Evolutionary conservation across 2,797 vertebrate genomes (phyloP).

Genomic region (Pampus argenteus): DNA sequence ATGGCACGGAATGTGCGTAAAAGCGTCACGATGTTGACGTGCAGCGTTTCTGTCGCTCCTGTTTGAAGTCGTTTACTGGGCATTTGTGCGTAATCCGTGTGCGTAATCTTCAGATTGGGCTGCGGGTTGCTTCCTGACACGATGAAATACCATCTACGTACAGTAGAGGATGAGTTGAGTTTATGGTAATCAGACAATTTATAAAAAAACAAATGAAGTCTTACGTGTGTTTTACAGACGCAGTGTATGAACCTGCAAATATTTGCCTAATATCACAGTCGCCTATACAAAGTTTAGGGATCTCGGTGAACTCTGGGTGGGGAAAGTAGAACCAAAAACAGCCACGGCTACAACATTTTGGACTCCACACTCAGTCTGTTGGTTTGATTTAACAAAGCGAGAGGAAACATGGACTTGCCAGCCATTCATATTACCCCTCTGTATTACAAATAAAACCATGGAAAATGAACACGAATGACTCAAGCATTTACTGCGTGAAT

Average conservation of each 20-base stretch:
- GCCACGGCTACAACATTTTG: not conserved
- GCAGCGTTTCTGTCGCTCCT: not conserved
- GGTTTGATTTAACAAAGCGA: slow-evolving; percentile 41
- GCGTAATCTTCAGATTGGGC: not conserved
- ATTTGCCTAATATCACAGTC: too few species aligned
- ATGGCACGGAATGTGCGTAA: slow-evolving; percentile 34
- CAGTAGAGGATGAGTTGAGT: not conserved
- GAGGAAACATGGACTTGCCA: slow-evolving; percentile 5
- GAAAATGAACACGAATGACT: not conserved
- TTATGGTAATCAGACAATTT: not conserved
- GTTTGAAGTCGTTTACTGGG: slow-evolving; percentile 9
- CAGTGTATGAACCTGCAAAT: not conserved
- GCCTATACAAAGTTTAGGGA: too few species aligned
- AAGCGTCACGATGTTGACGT: slow-evolving; percentile 19
- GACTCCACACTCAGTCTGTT: slow-evolving; percentile 19
- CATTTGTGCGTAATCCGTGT: slow-evolving; percentile 16
- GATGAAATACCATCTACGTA: not conserved
- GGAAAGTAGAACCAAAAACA: not conserved
- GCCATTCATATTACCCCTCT: slow-evolving; percentile 5
- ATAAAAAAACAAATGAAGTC: not conserved
- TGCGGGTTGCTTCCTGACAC: not conserved
- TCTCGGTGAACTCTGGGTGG: too few species aligned
- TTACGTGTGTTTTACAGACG: not conserved
- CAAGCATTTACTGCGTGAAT: not conserved
- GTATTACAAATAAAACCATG: not conserved